Evolutionary conservation across 1,140 invertebrate genomes (phyloP).

Genomic region (Diabrotica virgifera): DNA sequence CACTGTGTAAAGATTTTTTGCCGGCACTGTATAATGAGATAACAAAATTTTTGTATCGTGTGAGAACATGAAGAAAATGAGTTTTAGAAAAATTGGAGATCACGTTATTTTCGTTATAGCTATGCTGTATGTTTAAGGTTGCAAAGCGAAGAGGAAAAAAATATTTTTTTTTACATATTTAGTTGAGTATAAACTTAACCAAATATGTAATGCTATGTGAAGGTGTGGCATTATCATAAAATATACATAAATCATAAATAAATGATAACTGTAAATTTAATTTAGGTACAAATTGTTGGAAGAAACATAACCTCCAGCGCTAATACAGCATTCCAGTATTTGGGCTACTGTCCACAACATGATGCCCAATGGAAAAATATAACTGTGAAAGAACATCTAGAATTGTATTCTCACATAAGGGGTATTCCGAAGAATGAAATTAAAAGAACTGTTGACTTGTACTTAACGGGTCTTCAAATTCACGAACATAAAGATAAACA

Average conservation of each 20-base stretch:
- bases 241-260: neutral
- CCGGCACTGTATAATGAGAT: too few relatives aligned
- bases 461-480: conserved; percentile 73
- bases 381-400: conserved; percentile 77
- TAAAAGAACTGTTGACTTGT: conserved; percentile 64
- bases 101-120: too few relatives aligned
- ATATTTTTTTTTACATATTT: too few relatives aligned
- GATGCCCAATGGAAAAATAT: conserved; percentile 82
- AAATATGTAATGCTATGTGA: too few relatives aligned
- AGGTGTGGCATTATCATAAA: too few relatives aligned
- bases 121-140: too few relatives aligned
- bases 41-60: too few relatives aligned
- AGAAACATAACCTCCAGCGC: conserved; percentile 63
- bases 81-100: too few relatives aligned
- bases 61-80: too few relatives aligned
- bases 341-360: conserved; percentile 87
- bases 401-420: conserved; percentile 74
- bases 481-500: conserved; percentile 77
- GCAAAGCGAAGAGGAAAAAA: too few relatives aligned
- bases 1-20: too few relatives aligned
- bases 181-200: too few relatives aligned
- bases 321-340: conserved; percentile 63
- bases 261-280: neutral
- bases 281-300: conserved; percentile 67
- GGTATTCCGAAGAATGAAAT: conserved; percentile 67